Base-by-base conservation (phyloP, 37 sponge, comb jelly and placozoan species). In the Mnemiopsis leidyi region DNA sequence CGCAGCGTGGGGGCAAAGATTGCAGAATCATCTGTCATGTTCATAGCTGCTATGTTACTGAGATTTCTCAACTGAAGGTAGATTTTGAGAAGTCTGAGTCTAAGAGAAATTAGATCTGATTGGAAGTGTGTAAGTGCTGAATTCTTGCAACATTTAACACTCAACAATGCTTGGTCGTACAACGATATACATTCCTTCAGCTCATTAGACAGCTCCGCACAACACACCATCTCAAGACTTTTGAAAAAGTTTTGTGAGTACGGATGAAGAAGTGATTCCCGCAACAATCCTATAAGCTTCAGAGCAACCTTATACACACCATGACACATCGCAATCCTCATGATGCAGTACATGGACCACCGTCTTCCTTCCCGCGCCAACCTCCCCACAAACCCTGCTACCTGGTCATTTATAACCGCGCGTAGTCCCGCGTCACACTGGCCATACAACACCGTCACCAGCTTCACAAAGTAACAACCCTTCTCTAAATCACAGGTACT, bases 311-410 rank as follows among this genome's bases (percentile, higher is more conserved):
- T 36, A 32, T 77, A 77, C 29, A 85, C 90, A 39, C 90, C 90
- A 26, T 85, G 40, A 39, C 90, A 85, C 90, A 85, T 85, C 3
- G 90, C 90, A 23, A 85, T 61, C 48, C 90, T 35, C 25, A 37
- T n/a, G 1, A 85, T 3, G 23, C 90, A 85, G 26, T 85, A 85
- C 25, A 85, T 21, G 16, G 5, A 0, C 90, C 90, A 85, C 90
- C 21, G 90, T 3, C 90, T 38, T 0, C 79, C 79, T 32, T 77
- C 79, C 2, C 0, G 25, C 61, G 48, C 61, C 2, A 85, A 23
- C 90, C 23, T 85, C 29, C 21, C 40, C 2, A 85, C 61, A 40
- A 85, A 85, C 23, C 24, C 39, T 1, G 20, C 36, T 7, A 85
- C 40, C 5, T 39, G 7, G 1, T 20, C 61, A 29, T 2, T 20